phyloP scores from a whole-genome alignment of 1,140 invertebrate species.

The Sycophaga agraensis region DNA sequence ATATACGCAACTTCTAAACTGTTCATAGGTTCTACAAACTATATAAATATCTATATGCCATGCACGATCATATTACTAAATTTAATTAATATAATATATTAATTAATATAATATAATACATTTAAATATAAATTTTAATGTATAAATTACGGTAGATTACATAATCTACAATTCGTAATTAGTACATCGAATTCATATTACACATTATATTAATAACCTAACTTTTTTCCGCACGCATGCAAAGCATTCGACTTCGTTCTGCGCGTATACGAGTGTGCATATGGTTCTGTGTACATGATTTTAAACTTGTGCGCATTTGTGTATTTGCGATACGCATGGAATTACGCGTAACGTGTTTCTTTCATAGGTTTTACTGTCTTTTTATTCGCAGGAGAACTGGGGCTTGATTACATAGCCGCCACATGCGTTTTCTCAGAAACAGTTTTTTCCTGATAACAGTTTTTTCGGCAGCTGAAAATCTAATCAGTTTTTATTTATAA shows the following conservation, averaged over 20 bases:
- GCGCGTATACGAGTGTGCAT: neutral
- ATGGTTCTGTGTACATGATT: neutral
- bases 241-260: neutral
- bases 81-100: too few species aligned
- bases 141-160: neutral
- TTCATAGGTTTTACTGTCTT: neutral
- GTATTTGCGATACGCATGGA: neutral
- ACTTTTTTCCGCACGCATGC: neutral
- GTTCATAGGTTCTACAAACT: too few species aligned
- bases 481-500: too few species aligned
- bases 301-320: neutral
- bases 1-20: too few species aligned
- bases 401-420: too few species aligned
- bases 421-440: too few species aligned
- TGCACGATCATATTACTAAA: constrained; percentile 6
- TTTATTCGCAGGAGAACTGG: neutral
- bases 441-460: too few species aligned
- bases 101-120: too few species aligned
- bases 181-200: neutral
- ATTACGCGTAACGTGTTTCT: neutral
- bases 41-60: neutral
- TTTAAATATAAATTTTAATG: neutral
- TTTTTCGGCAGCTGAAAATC: too few species aligned
- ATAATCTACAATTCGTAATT: neutral
- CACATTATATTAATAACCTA: constrained; percentile 3